A percentile compares a stretch with the other conserved stretches of the same genome.
Conservation (phyloP, 2,797 vertebrate genomes). For the Podarcis siculus region DNA sequence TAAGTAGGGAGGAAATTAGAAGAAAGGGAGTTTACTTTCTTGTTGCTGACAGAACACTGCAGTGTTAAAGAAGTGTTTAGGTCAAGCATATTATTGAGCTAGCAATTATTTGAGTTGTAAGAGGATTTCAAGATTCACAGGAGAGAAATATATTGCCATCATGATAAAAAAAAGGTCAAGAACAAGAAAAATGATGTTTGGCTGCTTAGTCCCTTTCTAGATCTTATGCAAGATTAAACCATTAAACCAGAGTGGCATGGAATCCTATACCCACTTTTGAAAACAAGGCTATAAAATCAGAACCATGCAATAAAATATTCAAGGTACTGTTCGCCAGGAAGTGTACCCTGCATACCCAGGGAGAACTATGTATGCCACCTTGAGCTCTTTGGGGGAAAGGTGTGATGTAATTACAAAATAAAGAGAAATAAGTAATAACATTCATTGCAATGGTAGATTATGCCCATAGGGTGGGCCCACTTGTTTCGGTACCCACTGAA, state of each 20-base stretch:
- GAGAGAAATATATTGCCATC: neutral
- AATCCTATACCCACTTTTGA: neutral
- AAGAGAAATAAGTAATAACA: too few relatives aligned
- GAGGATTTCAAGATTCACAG: neutral
- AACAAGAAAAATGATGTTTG: conserved; percentile 11
- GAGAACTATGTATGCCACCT: too few relatives aligned
- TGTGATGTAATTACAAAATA: too few relatives aligned
- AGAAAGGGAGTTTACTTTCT: neutral
- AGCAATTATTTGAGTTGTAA: neutral
- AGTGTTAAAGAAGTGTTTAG: conserved; percentile 1
- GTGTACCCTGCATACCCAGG: too few relatives aligned
- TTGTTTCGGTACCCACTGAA: neutral
- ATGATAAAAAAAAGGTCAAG: neutral
- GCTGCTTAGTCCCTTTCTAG: conserved; percentile 35
- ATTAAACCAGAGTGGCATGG: neutral
- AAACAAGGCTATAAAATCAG: neutral
- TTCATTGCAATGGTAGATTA: neutral
- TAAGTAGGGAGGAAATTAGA: too few relatives aligned
- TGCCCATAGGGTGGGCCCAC: neutral
- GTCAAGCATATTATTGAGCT: neutral
- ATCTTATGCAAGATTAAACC: conserved; percentile 14
- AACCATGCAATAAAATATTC: neutral
- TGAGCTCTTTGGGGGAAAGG: too few relatives aligned
- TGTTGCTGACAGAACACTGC: neutral
- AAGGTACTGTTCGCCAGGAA: neutral